Evolutionary conservation across 1,140 invertebrate species (phyloP).

Genomic region (Cotesia vestalis): DNA sequence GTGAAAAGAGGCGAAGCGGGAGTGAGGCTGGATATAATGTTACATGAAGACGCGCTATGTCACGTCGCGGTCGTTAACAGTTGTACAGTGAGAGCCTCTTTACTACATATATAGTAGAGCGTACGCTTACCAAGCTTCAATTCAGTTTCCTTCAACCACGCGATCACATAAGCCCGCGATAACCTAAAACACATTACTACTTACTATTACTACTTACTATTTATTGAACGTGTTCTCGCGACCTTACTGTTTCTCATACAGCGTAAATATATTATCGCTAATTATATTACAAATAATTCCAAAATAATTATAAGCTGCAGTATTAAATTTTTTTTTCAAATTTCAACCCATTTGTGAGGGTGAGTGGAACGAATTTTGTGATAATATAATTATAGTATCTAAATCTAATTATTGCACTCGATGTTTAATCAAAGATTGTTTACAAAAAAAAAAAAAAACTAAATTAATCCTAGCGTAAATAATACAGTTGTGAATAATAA

Average conservation of each 20-base stretch:
- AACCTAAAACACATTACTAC: conserved; percentile 10
- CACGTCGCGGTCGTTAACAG: conserved; percentile 25
- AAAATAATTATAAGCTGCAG: neutral
- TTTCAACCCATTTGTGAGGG: neutral
- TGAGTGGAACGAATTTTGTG: no score
- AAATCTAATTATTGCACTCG: no score
- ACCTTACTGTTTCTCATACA: no score
- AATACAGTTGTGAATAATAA: no score
- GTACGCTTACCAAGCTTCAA: conserved; percentile 42
- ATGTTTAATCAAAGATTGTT: no score
- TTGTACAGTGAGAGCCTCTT: conserved; percentile 48
- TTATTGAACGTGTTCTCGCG: neutral
- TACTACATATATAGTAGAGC: conserved; percentile 52
- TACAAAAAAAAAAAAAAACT: no score
- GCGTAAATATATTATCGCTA: no score
- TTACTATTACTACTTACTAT: neutral
- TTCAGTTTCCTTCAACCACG: conserved; percentile 51
- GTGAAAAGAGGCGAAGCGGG: conserved; percentile 40
- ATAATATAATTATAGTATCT: no score
- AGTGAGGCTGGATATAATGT: conserved; percentile 35
- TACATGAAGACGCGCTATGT: conserved; percentile 11
- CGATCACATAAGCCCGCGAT: conserved; percentile 33
- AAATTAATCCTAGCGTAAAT: no score
- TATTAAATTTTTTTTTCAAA: neutral
- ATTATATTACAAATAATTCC: no score